Percentiles rank a stretch among this genome's conserved stretches.
Evolutionary conservation across 2,797 vertebrate genomes (phyloP).

Genomic region (Liparis tanakae): DNA sequence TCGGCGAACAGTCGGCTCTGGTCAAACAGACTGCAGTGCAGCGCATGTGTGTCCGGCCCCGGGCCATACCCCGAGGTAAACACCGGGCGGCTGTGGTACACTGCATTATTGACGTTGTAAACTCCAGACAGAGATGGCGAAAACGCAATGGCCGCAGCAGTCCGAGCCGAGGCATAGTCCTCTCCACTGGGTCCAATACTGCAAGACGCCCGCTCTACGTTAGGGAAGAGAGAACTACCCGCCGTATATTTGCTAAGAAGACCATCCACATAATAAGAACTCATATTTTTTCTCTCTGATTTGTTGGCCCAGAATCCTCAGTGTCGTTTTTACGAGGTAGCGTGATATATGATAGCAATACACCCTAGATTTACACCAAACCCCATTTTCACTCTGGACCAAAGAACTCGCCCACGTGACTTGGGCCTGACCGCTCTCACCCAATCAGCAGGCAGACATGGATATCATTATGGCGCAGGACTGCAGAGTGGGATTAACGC

Average conservation of each 20-base stretch:
- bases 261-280: constrained; percentile 95
- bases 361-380: constrained; percentile 97
- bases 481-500: constrained; percentile 71
- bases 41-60: constrained; percentile 85
- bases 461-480: constrained; percentile 89
- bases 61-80: constrained; percentile 85
- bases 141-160: constrained; percentile 82
- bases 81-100: constrained; percentile 82
- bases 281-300: constrained; percentile 96
- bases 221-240: constrained; percentile 89
- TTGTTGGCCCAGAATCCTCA: constrained; percentile 96
- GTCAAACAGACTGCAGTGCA: constrained; percentile 88
- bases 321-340: constrained; percentile 99
- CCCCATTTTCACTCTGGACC: constrained; percentile 93
- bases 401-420: constrained; percentile 90
- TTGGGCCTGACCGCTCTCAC: constrained; percentile 80
- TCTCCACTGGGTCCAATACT: constrained; percentile 87
- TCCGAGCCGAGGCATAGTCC: constrained; percentile 86
- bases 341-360: constrained; percentile 99
- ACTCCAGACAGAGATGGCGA: constrained; percentile 85
- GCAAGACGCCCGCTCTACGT: constrained; percentile 88
- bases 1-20: constrained; percentile 90
- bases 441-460: constrained; percentile 85
- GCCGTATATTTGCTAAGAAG: constrained; percentile 94
- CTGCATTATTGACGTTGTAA: constrained; percentile 88